Evolutionary conservation across 2,888 invertebrate genomes (phyloP).

Genomic region (Exephanes ischioxanthus): DNA sequence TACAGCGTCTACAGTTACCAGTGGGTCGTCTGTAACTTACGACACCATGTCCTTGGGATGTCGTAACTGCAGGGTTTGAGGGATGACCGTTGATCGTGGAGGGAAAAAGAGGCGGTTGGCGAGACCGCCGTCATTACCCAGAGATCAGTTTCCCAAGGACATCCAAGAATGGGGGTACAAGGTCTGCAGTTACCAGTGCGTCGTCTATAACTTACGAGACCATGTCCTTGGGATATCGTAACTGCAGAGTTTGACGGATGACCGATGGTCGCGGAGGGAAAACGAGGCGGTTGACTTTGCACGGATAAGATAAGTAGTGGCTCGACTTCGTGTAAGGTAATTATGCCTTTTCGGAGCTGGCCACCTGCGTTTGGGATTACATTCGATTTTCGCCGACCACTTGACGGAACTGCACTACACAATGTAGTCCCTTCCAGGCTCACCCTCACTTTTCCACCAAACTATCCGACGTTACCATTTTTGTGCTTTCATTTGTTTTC

Average conservation of each 20-base stretch:
- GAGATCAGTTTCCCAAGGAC: constrained; percentile 28
- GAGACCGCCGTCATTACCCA: constrained; percentile 6
- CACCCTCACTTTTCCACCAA: no score
- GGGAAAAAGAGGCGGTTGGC: background rate
- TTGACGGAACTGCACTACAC: constrained; percentile 73
- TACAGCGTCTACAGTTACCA: background rate
- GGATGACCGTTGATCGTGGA: background rate
- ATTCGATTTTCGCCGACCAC: constrained; percentile 78
- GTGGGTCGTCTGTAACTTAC: background rate
- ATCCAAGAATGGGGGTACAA: background rate
- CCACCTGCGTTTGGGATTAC: constrained; percentile 33
- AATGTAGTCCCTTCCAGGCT: constrained; percentile 66
- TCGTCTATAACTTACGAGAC: background rate
- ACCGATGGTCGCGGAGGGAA: background rate
- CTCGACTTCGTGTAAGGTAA: no score
- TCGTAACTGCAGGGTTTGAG: background rate
- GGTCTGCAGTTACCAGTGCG: background rate
- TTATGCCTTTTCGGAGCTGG: no score
- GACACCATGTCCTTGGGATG: background rate
- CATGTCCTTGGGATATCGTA: background rate
- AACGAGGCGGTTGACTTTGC: background rate
- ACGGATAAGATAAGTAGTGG: no score
- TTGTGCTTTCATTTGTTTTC: constrained; percentile 4
- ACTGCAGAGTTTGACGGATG: background rate
- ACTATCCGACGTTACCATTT: background rate